Evolutionary conservation across 2,888 invertebrate species (phyloP).

Genomic region (Heliconius ismenius): DNA sequence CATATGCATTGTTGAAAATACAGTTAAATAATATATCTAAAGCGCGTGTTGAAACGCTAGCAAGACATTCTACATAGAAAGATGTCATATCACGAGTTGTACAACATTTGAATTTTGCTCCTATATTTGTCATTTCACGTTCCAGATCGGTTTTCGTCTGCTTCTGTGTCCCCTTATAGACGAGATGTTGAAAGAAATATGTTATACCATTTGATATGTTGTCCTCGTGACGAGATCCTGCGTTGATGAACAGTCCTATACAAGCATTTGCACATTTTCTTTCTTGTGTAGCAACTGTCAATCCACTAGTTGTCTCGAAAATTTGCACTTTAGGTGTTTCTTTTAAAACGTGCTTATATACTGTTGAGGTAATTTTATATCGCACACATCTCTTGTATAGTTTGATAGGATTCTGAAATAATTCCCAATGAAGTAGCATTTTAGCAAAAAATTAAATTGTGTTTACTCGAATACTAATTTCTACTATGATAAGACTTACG

Average conservation of each 20-base stretch:
- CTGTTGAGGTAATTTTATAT: conserved; percentile 83
- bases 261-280: conserved; percentile 85
- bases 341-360: conserved; percentile 51
- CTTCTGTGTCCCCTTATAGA: conserved; percentile 84
- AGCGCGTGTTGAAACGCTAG: conserved; percentile 91
- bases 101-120: conserved; percentile 97
- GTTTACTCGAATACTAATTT: not conserved
- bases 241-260: conserved; percentile 63
- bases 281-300: conserved; percentile 96
- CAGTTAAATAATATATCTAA: conserved; percentile 97
- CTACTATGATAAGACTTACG: not conserved
- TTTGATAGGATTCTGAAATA: conserved; percentile 38
- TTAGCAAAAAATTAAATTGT: not conserved
- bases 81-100: conserved; percentile 98
- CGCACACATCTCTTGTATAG: conserved; percentile 74
- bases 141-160: conserved; percentile 92
- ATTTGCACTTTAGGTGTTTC: conserved; percentile 92
- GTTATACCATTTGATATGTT: conserved; percentile 61
- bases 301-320: conserved; percentile 89
- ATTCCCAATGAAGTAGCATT: not conserved
- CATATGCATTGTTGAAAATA: conserved; percentile 88
- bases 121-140: conserved; percentile 95
- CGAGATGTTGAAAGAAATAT: conserved; percentile 74
- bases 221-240: conserved; percentile 65
- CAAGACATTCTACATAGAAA: conserved; percentile 96